Evolutionary conservation across 2,113 vertebrate species (phyloP).

Genomic region (Ivindomyrus marchei): DNA sequence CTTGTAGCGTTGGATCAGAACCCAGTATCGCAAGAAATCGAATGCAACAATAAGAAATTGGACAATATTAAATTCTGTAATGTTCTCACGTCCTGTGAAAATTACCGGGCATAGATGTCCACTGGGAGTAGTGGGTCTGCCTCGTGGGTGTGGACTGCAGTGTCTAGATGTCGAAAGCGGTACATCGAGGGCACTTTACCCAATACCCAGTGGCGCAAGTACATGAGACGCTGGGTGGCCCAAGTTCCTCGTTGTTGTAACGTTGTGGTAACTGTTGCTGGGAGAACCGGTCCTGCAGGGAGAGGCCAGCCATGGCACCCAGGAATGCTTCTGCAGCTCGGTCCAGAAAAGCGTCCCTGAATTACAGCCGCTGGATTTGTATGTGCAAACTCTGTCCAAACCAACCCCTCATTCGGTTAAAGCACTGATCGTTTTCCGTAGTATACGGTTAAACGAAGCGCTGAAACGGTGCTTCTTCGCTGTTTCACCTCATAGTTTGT

Average conservation of each 20-base stretch:
- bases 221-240: neutral
- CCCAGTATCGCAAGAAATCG: neutral
- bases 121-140: neutral
- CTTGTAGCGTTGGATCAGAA: neutral
- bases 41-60: neutral
- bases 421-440: neutral
- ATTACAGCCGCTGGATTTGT: neutral
- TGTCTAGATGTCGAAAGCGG: neutral
- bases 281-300: neutral
- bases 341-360: neutral
- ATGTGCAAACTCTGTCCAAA: neutral
- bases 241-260: neutral
- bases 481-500: neutral
- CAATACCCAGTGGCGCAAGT: neutral
- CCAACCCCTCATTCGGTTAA: neutral
- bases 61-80: neutral
- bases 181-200: neutral
- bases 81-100: slow-evolving; percentile 16
- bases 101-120: neutral
- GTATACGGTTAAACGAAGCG: neutral
- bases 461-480: neutral
- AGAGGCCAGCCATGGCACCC: slow-evolving; percentile 16
- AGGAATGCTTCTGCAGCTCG: neutral
- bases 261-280: neutral
- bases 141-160: neutral